A percentile compares a stretch with the other conserved stretches of the same genome.
Conservation (phyloP, 2,797 vertebrate genomes). For the Hypotaenidia philippensis region DNA sequence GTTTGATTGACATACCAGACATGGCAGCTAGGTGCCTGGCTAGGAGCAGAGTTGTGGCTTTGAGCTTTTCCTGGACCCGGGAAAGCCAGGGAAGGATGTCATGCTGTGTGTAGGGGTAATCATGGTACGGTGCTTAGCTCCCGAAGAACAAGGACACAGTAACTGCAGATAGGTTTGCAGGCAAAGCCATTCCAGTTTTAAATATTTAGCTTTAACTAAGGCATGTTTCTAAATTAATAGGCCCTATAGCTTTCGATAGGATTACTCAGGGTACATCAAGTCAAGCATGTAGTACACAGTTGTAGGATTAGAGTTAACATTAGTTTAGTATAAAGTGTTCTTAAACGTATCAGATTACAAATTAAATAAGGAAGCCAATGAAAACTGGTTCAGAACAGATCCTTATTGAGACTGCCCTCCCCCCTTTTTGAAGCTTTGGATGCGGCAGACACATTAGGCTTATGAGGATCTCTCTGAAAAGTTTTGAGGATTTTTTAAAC, state of each 20-base stretch:
- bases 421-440: not conserved
- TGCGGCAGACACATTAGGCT: not conserved
- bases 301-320: not conserved
- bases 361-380: slow-evolving; percentile 21
- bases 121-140: rapidly evolving
- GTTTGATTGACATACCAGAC: not conserved
- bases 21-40: not conserved
- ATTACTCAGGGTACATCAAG: not conserved
- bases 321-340: not conserved
- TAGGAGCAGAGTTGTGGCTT: not conserved
- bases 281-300: not conserved
- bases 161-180: not conserved
- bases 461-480: not conserved
- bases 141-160: not conserved
- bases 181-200: not conserved
- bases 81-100: not conserved
- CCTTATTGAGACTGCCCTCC: not conserved
- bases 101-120: not conserved
- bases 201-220: not conserved
- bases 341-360: slow-evolving; percentile 19
- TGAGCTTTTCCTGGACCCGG: not conserved
- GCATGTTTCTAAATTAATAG: not conserved
- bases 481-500: not conserved
- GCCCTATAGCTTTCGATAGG: not conserved
- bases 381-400: not conserved